phyloP scores from a whole-genome alignment of 2,797 vertebrate species.

The Mastacembelus armatus region DNA sequence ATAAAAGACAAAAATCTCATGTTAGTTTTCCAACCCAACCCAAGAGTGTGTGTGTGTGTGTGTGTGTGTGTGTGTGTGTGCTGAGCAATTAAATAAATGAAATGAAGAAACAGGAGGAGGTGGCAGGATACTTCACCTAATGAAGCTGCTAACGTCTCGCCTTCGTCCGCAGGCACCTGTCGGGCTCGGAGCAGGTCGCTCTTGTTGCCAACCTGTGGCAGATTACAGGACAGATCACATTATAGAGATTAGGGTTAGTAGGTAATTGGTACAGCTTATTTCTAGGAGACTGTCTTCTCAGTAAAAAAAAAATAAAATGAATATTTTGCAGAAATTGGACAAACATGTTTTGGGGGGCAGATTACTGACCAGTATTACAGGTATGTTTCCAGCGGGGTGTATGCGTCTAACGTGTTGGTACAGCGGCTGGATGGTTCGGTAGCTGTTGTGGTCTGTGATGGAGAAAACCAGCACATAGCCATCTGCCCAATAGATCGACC shows the following conservation, averaged over 20 bases:
- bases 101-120: neutral
- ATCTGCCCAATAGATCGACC: conserved; percentile 96
- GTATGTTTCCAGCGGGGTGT: conserved; percentile 92
- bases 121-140: conserved; percentile 77
- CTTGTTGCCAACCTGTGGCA: conserved; percentile 89
- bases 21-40: no score
- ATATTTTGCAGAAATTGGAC: neutral
- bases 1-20: no score
- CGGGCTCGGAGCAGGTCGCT: conserved; percentile 91
- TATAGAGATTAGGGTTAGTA: conserved; percentile 47
- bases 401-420: conserved; percentile 93
- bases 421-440: conserved; percentile 88
- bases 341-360: neutral
- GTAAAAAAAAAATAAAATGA: no score
- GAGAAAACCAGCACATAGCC: conserved; percentile 94
- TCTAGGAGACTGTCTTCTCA: no score
- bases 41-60: no score
- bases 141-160: conserved; percentile 87
- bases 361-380: conserved; percentile 86
- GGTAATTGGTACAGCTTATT: neutral
- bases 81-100: neutral
- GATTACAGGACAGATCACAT: conserved; percentile 54
- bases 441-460: conserved; percentile 93
- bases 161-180: conserved; percentile 90
- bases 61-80: no score